Evolutionary conservation across 2,113 vertebrate species (phyloP), one percentile per base, ranked within the genome.

Genomic region (Paracyprichromis sp.): DNA sequence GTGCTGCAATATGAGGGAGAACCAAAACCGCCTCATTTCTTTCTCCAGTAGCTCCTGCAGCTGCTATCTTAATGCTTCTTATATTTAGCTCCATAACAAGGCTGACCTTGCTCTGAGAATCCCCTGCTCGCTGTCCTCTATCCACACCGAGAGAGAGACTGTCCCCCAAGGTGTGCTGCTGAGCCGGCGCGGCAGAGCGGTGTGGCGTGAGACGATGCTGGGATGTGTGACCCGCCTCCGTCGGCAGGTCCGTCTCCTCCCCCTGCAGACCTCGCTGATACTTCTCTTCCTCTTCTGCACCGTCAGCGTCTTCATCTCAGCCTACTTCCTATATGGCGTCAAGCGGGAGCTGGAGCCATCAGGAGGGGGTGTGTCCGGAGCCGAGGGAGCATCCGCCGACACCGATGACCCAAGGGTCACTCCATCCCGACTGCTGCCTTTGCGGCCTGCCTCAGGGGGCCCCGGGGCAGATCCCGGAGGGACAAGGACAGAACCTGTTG

Each of bases 281-380:
- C 97, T 99, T 90, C 98, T 99, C 86, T 99, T 99, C 29, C 94
- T 96, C 91, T 99, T 99, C 94, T 99, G 99, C 95, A 96, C 98
- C 84, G 95, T 99, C 95, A 99, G 98, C 89, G 98, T 99, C 90
- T 98, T 99, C 40, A 91, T 99, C 96, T 99, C 98, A 0, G 98
- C 98, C 9, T 99, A 99, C 97, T 99, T 99, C 96, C 98, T 99
- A 40, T 99, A 99, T 96, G 99, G 98, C 92, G 99, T 97, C 96
- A 99, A 98, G 94, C 96, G 97, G 85, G 97, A 98, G 88, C 97
- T 98, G 90, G 98, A 99, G 94, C 98, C 98, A 3, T 98, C 98
- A 0, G 97, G 95, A 6, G 98, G 97, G 0, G 92, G 96, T 90
- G 87, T 97, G 95, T 93, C 98, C 87, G 95, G 97, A 0, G 96